Evolutionary conservation across 2,797 vertebrate species (phyloP), one percentile per base, ranked within the genome.

Genomic region (Sparus aurata): DNA sequence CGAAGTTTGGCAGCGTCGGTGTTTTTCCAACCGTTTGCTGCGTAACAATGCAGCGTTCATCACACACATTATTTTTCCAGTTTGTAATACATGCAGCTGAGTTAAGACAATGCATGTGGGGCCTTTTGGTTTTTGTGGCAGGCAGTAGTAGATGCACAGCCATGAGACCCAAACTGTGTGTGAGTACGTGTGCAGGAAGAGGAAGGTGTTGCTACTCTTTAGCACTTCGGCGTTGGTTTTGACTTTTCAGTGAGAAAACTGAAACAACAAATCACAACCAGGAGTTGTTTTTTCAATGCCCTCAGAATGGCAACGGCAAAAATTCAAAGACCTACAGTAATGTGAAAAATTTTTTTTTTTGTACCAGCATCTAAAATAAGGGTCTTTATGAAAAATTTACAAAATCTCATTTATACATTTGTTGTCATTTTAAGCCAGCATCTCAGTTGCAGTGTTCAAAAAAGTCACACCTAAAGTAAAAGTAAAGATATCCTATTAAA

Each of bases 171-270:
- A 53, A 53, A 58, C 20, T 68, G n/a, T 73, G 23, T 55, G 73
- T 69, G 69, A 66, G 58, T 12, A 17, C 22, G 50, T 13, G 63
- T 69, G 76, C 69, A 84, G 82, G 86, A 83, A 86, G 73, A 84
- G 25, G 80, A 79, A 87, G 82, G 85, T 86, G 89, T 85, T 83
- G 73, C 74, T 80, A 45, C 72, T 22, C 67, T 77, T 81, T 41
- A 43, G 45, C 62, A 70, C 52, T 67, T 57, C 1, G 25, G 43
- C 11, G 10, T 11, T n/a, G 3, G 65, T 55, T 66, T 62, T 59
- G 45, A 11, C 43, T 66, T 74, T 58, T 13, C 18, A 52, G 65
- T 72, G 54, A 66, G 53, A 73, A 81, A 62, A 49, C 30, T 7
- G 10, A 46, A 57, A 47, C 10, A 60, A 63, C 27, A 72, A 78